These are phyloP conservation scores for Thecocarcelia acutangulata DNA, from an alignment of 2,888 invertebrate species.

Conservation along the genomic window DNA sequence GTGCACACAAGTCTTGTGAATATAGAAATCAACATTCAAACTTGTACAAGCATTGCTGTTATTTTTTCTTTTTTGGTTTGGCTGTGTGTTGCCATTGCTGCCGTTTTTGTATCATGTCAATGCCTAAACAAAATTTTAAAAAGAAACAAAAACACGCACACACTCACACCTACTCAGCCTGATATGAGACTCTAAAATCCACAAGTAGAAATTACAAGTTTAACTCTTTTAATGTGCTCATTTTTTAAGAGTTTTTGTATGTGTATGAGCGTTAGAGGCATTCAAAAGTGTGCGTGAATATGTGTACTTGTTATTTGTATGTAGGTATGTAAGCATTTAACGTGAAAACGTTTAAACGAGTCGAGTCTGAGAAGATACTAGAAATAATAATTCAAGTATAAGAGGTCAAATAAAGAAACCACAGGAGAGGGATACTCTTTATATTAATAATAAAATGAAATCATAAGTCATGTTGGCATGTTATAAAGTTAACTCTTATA, in stretches of 20 bases:
- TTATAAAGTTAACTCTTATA: too few relatives aligned
- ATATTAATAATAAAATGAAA: too few relatives aligned
- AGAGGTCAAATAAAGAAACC: background rate
- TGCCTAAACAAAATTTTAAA: conserved; percentile 16
- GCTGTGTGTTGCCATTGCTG: conserved; percentile 9
- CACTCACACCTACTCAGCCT: background rate
- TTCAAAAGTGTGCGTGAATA: background rate
- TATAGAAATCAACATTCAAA: conserved; percentile 5
- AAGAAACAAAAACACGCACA: conserved; percentile 19
- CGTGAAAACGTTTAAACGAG: conserved; percentile 18
- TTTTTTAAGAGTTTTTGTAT: conserved; percentile 1
- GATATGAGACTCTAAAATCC: conserved; percentile 31
- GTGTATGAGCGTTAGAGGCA: background rate
- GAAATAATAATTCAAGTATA: background rate
- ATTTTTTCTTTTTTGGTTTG: background rate
- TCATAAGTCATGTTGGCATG: too few relatives aligned
- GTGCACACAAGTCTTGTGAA: background rate
- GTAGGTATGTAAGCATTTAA: background rate
- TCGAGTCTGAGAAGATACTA: background rate
- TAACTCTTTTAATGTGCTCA: conserved; percentile 36
- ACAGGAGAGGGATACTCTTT: too few relatives aligned
- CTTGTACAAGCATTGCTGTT: background rate
- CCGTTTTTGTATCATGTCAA: conserved; percentile 33
- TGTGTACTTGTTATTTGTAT: background rate
- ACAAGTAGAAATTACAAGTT: conserved; percentile 35